Conservation (phyloP, 2,797 vertebrate species). For the Tenualosa ilisha region DNA sequence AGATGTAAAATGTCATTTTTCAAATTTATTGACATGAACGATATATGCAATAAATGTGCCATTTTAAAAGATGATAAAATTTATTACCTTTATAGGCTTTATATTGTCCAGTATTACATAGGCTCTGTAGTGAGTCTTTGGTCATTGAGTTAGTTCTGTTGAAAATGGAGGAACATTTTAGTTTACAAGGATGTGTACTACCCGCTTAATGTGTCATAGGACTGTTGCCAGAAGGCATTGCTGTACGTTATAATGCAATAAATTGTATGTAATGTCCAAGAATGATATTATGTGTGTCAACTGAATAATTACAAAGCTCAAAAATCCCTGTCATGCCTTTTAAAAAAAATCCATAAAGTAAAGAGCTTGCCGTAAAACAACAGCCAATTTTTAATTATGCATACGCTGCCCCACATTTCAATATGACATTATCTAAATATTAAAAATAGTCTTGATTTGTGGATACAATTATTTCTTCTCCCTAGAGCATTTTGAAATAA, state of each 20-base stretch:
- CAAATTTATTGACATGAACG: not conserved
- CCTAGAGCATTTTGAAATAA: constrained; percentile 79
- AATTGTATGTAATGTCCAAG: not conserved
- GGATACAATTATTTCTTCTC: constrained; percentile 78
- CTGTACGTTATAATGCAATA: not conserved
- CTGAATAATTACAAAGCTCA: not conserved
- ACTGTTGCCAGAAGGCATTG: not conserved
- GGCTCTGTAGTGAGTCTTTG: not conserved
- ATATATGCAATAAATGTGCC: not conserved
- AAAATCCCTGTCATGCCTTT: not conserved
- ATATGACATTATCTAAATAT: constrained; percentile 55
- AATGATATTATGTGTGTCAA: not conserved
- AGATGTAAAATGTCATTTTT: not conserved
- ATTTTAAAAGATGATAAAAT: not conserved
- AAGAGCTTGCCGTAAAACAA: not conserved
- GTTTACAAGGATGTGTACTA: not conserved
- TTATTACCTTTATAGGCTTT: not conserved
- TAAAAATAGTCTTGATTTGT: constrained; percentile 78
- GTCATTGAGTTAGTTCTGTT: not conserved
- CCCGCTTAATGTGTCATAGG: not conserved
- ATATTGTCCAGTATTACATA: not conserved
- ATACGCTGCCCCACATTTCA: not conserved
- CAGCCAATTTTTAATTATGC: constrained; percentile 14
- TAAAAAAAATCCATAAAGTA: not conserved
- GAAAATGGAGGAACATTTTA: not conserved